Evolutionary conservation across 2,113 vertebrate species (phyloP).

Genomic region (Psilopsiagon aurifrons): DNA sequence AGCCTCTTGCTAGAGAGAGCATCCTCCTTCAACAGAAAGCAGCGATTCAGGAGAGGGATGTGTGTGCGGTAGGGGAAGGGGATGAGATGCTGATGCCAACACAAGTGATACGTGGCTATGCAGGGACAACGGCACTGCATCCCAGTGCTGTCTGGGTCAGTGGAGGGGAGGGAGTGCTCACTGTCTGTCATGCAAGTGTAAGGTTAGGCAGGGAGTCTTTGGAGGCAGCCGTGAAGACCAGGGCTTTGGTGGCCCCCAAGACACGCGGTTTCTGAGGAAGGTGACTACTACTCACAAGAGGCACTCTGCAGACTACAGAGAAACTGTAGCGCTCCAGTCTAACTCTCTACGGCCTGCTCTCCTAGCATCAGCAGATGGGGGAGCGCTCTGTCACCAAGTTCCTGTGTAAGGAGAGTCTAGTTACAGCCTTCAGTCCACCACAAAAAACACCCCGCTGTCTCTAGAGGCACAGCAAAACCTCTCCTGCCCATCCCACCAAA

Average conservation of each 20-base stretch:
- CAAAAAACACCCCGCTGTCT: background rate
- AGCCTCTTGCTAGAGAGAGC: slow-evolving; percentile 67
- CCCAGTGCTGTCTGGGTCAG: slow-evolving; percentile 28
- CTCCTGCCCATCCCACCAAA: slow-evolving; percentile 17
- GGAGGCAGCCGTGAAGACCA: slow-evolving; percentile 12
- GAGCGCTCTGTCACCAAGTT: slow-evolving; percentile 66
- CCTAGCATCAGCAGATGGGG: slow-evolving; percentile 66
- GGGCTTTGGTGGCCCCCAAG: slow-evolving; percentile 26
- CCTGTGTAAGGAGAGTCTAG: slow-evolving; percentile 73
- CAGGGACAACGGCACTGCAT: background rate
- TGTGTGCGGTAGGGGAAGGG: background rate
- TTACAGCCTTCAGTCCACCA: slow-evolving; percentile 63
- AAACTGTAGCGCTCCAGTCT: slow-evolving; percentile 69
- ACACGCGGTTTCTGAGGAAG: slow-evolving; percentile 67
- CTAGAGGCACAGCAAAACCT: background rate
- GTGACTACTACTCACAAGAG: slow-evolving; percentile 72
- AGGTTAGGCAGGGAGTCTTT: slow-evolving; percentile 39
- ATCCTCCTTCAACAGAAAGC: slow-evolving; percentile 69
- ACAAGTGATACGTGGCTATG: slow-evolving; percentile 22
- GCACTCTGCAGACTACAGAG: slow-evolving; percentile 72
- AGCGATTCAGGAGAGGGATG: slow-evolving; percentile 7
- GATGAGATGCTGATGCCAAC: slow-evolving; percentile 9
- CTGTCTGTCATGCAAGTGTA: slow-evolving; percentile 62
- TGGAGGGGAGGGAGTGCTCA: slow-evolving; percentile 55
- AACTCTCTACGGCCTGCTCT: slow-evolving; percentile 71